A percentile compares a stretch with the other conserved stretches of the same genome.
phyloP scores from a whole-genome alignment of 2,797 vertebrate genomes.

The Limosa lapponica region DNA sequence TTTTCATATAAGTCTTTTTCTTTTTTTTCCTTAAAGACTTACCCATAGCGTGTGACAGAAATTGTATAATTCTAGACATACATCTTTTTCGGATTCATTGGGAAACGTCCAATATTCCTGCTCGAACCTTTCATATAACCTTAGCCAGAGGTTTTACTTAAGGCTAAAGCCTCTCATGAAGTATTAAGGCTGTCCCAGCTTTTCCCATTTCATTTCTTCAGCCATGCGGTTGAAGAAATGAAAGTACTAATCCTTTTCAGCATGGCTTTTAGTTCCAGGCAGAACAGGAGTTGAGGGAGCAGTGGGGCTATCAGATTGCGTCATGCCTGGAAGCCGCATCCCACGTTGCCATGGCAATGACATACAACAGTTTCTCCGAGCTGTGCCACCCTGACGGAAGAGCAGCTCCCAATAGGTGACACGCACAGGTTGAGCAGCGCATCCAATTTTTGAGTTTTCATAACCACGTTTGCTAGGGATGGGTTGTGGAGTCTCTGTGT shows the following conservation, averaged over 20 bases:
- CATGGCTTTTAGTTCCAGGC: conserved; percentile 56
- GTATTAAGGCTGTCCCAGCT: conserved; percentile 55
- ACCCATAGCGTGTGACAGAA: background rate
- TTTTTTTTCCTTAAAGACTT: background rate
- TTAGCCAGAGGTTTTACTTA: conserved; percentile 49
- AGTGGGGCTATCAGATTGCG: background rate
- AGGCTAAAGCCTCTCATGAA: conserved; percentile 49
- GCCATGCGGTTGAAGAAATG: conserved; percentile 38
- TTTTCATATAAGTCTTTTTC: background rate
- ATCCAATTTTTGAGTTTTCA: background rate
- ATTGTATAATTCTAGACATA: background rate
- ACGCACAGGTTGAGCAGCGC: background rate
- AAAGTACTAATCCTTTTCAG: conserved; percentile 65
- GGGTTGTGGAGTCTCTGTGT: background rate
- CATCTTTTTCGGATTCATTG: background rate
- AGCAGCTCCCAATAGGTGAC: background rate
- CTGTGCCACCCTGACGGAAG: background rate
- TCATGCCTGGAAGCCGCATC: conserved; percentile 31
- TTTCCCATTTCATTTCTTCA: conserved; percentile 66
- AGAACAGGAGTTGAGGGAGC: conserved; percentile 13
- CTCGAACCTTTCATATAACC: conserved; percentile 1
- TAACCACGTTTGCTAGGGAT: background rate
- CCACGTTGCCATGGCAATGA: background rate
- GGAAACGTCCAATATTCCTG: background rate
- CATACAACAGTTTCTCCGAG: background rate